Evolutionary conservation across 2,113 vertebrate species (phyloP).

Genomic region (Nansenia antarctica): DNA sequence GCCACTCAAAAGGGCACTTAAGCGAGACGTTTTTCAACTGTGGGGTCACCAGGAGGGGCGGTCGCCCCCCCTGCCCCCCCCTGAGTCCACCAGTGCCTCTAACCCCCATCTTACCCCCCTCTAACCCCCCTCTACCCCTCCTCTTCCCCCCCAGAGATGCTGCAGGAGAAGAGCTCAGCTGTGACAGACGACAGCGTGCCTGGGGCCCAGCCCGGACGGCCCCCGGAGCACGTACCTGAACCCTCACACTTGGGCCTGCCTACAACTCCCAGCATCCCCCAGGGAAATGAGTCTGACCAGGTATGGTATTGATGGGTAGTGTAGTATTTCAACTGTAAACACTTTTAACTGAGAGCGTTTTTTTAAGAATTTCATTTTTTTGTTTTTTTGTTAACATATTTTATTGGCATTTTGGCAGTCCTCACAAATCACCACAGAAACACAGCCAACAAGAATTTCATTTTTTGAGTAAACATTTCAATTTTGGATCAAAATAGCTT

Average conservation of each 20-base stretch:
- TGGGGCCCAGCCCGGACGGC: slow-evolving; percentile 74
- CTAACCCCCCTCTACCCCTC: no score
- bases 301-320: slow-evolving; percentile 81
- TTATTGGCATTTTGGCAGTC: no score
- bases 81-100: no score
- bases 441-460: background rate
- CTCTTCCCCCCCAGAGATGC: slow-evolving; percentile 92
- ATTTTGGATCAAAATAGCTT: background rate
- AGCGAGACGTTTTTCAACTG: no score
- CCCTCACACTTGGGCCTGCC: slow-evolving; percentile 78
- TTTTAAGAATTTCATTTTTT: no score
- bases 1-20: no score
- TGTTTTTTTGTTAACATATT: no score
- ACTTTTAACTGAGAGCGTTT: no score
- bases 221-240: slow-evolving; percentile 76
- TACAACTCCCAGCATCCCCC: slow-evolving; percentile 78
- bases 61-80: no score
- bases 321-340: background rate
- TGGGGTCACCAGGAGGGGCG: no score
- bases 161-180: slow-evolving; percentile 93
- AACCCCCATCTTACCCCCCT: no score
- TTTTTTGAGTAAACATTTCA: background rate
- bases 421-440: no score
- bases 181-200: slow-evolving; percentile 87
- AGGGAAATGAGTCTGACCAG: slow-evolving; percentile 86